Base-by-base conservation (phyloP, 2,888 invertebrate species). In the Kryphioiulus occultus region DNA sequence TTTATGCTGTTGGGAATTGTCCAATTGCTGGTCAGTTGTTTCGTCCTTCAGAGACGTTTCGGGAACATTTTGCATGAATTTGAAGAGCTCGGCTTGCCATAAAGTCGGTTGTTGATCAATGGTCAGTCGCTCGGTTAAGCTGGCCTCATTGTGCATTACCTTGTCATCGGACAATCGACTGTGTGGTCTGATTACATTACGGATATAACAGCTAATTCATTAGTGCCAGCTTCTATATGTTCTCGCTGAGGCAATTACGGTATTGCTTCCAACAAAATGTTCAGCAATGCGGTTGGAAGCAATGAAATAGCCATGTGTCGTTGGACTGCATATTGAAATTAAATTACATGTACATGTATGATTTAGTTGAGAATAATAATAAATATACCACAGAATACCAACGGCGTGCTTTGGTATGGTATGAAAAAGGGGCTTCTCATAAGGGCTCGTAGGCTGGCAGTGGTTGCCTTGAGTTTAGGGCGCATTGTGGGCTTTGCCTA, bases 1-100 rank as follows among this genome's bases (percentile, higher is more conserved):
- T 68, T 68, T 68, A 68, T 68, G 68, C 68, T 68, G 7, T 26
- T 68, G 68, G 68, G 68, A 68, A 68, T 68, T 68, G 26, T 12
- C 26, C 68, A 7, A 68, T 68, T 68, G 68, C n/a, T 68, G n/a
- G 26, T 9, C n/a, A n/a, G 26, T 68, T 68, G n/a, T 68, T 68
- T 68, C 26, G 2, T 68, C 68, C 7, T 26, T 26, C 26, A 22
- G 26, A 26, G 68, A 26, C 68, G 10, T 68, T 10, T 17, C 17
- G 5, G 15, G 4, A 17, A 15, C 47, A 39, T 9, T 68, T 68
- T 26, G n/a, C 4, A 26, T 26, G 68, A 26, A 68, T 68, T 68
- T 68, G 10, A 26, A 68, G 26, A 26, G n/a, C 7, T 1, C 5
- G 19, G 59, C 59, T n/a, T 22, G 1, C 59, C 59, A 59, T 2